Evolutionary conservation across 2,888 invertebrate genomes (phyloP).

Genomic region (Drosophila acutilabella): DNA sequence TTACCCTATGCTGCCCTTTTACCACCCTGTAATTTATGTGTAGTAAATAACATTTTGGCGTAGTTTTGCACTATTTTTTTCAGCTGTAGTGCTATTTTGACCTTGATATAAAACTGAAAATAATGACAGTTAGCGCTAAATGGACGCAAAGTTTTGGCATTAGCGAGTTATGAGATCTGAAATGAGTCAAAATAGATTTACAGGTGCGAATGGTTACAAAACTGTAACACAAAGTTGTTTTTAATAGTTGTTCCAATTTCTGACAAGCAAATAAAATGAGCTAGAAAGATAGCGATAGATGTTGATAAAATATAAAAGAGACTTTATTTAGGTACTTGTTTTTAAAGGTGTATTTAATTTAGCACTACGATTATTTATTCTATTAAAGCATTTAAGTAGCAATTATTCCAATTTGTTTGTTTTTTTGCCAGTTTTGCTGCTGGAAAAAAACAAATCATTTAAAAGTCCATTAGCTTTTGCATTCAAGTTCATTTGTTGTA

Average conservation of each 20-base stretch:
- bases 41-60: conserved; percentile 74
- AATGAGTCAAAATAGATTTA: conserved; percentile 57
- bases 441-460: conserved; percentile 55
- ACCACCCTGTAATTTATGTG: conserved; percentile 68
- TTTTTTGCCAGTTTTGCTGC: not conserved
- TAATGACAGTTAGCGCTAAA: conserved; percentile 74
- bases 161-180: conserved; percentile 52
- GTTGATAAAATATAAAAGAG: not conserved
- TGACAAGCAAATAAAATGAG: not conserved
- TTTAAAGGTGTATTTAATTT: not conserved
- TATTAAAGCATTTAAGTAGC: conserved; percentile 10
- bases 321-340: not conserved
- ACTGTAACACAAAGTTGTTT: not conserved
- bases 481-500: conserved; percentile 66
- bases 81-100: conserved; percentile 50
- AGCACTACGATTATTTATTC: conserved; percentile 3
- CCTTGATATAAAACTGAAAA: conserved; percentile 73
- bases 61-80: conserved; percentile 38
- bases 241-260: conserved; percentile 9
- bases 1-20: not conserved
- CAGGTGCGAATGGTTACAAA: conserved; percentile 14
- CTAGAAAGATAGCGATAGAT: not conserved
- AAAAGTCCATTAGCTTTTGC: conserved; percentile 54
- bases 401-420: not conserved
- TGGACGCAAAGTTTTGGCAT: conserved; percentile 69